Conservation (phyloP, 2,113 vertebrate species). For the Ammospiza nelsoni region DNA sequence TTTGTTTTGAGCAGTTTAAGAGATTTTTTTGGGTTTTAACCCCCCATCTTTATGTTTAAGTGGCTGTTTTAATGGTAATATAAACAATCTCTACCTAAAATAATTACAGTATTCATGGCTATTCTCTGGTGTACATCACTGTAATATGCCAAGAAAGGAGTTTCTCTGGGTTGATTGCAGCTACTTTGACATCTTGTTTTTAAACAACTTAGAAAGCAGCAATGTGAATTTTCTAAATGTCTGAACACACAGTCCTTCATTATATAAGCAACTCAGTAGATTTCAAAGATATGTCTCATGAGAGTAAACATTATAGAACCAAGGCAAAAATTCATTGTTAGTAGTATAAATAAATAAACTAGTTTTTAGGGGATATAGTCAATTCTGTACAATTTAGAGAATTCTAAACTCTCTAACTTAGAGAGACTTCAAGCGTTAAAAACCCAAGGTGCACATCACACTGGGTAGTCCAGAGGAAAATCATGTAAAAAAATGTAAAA, state of each 20-base stretch:
- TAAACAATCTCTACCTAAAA: neutral
- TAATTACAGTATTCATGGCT: neutral
- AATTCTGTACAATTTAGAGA: neutral
- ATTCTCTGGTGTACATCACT: neutral
- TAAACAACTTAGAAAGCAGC: neutral
- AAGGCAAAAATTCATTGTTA: neutral
- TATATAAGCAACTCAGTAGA: neutral
- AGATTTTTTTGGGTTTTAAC: neutral
- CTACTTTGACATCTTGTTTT: slow-evolving; percentile 8
- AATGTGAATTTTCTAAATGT: neutral
- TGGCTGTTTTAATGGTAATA: neutral
- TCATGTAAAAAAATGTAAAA: neutral
- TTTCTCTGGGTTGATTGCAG: neutral
- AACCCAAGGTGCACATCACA: neutral
- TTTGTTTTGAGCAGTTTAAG: neutral
- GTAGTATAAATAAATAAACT: neutral
- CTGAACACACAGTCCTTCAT: neutral
- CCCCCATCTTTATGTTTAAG: neutral
- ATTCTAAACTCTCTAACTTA: neutral
- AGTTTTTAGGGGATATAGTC: neutral
- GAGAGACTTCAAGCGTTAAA: neutral
- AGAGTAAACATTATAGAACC: neutral
- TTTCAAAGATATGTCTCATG: neutral
- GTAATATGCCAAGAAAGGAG: neutral
- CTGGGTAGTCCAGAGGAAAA: neutral